Evolutionary conservation across 2,113 vertebrate genomes (phyloP).

Genomic region (Anguilla rostrata): DNA sequence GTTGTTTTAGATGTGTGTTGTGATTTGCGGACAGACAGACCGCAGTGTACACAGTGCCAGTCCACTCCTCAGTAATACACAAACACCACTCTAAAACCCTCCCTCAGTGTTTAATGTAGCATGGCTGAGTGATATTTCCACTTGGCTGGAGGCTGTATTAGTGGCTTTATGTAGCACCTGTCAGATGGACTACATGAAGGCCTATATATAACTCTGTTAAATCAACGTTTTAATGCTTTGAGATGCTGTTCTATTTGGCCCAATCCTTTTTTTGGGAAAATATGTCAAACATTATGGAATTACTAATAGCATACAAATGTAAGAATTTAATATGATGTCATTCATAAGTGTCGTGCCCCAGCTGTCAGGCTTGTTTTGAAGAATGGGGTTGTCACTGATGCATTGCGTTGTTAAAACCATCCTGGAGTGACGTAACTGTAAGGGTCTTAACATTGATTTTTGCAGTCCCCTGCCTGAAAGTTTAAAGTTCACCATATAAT

Average conservation of each 20-base stretch:
- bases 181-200: neutral
- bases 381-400: neutral
- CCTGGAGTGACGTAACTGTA: neutral
- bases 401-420: neutral
- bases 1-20: neutral
- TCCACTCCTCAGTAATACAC: neutral
- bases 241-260: neutral
- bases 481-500: neutral
- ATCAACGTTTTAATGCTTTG: neutral
- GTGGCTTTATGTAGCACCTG: constrained; percentile 2
- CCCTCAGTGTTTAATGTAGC: constrained; percentile 4
- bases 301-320: neutral
- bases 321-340: neutral
- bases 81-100: neutral
- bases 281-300: neutral
- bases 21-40: neutral
- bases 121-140: constrained; percentile 14
- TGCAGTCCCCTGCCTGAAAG: neutral
- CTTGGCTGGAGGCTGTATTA: constrained; percentile 7
- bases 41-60: neutral
- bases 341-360: neutral
- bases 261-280: neutral
- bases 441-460: neutral
- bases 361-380: neutral
- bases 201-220: constrained; percentile 1